phyloP scores from a whole-genome alignment of 2,113 vertebrate species.

The Riparia riparia region DNA sequence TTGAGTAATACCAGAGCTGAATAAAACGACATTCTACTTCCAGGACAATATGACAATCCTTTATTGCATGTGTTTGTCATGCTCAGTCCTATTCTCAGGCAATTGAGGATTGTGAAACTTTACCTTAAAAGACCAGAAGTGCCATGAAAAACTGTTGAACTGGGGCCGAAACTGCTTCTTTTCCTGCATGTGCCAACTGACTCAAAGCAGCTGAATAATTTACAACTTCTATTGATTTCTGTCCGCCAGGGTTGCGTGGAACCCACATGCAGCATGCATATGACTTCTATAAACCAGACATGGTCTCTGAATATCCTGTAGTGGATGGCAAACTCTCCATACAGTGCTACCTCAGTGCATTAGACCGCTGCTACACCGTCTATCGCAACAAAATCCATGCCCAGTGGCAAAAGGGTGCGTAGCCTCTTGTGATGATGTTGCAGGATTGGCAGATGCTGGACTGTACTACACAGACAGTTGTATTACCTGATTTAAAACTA shows the following conservation, averaged over 20 bases:
- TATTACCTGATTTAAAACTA: neutral
- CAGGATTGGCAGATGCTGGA: neutral
- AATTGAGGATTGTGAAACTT: neutral
- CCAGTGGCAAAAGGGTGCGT: constrained; percentile 92
- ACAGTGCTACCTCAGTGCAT: constrained; percentile 94
- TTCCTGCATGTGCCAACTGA: fast-evolving
- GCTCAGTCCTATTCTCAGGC: neutral
- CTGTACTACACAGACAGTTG: neutral
- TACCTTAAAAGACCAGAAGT: neutral
- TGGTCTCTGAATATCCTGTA: constrained; percentile 95
- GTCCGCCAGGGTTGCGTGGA: constrained; percentile 86
- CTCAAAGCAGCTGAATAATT: neutral
- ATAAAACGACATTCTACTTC: neutral
- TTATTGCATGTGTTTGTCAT: neutral
- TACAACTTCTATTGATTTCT: neutral
- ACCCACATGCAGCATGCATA: constrained; percentile 98
- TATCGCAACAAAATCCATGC: constrained; percentile 92
- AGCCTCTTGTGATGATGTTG: neutral
- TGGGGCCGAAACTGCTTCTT: neutral
- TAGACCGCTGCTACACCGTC: constrained; percentile 93
- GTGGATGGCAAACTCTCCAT: constrained; percentile 97
- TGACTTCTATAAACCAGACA: constrained; percentile 98
- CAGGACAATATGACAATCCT: fast-evolving
- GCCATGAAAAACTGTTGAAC: neutral
- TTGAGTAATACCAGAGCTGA: neutral